Evolutionary conservation across 2,113 vertebrate species (phyloP), one percentile per base, ranked within the genome.

Genomic region (Setophaga petechia): DNA sequence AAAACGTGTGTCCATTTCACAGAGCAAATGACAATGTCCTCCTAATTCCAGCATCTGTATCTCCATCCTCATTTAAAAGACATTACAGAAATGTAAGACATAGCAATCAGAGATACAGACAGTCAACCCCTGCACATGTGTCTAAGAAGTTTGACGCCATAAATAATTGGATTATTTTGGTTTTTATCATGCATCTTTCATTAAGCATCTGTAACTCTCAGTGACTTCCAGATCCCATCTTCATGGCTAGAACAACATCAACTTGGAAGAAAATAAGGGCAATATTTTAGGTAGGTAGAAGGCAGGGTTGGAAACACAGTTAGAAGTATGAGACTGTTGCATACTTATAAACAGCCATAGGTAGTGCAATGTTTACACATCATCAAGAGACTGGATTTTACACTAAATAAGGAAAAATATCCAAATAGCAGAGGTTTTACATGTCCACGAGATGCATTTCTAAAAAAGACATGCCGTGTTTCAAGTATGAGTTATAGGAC

Each of bases 401-500:
- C 80, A 71, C 72, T 73, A 88, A 83, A 77, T 63, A 85, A 71
- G 24, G 67, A 71, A 91, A 84, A 74, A 62, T 15, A 20, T 52
- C 33, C 24, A 69, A 76, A 52, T 77, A 67, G 47, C 35, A 87
- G 54, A 87, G 87, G 31, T 21, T 76, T 96, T 86, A 85, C 22
- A 25, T 21, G 23, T 85, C 72, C 59, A 66, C 1, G 6, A 87
- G 78, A 83, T 77, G 43, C 75, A 31, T 91, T 95, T 95, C 51
- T 93, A 78, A 94, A 96, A 87, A 86, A 31, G 71, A 83, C 77
- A 91, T 62, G 43, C 30, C 0, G 1, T 85, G 72, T 85, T 95
- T 95, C 87, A 95, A 90, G 78, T 58, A 87, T 94, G 94, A 95
- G 63, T 95, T 95, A 90, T 71, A 71, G 72, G 75, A 59, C 91